Evolutionary conservation across 2,797 vertebrate species (phyloP).

Genomic region (Parotocinclus haroldoi): DNA sequence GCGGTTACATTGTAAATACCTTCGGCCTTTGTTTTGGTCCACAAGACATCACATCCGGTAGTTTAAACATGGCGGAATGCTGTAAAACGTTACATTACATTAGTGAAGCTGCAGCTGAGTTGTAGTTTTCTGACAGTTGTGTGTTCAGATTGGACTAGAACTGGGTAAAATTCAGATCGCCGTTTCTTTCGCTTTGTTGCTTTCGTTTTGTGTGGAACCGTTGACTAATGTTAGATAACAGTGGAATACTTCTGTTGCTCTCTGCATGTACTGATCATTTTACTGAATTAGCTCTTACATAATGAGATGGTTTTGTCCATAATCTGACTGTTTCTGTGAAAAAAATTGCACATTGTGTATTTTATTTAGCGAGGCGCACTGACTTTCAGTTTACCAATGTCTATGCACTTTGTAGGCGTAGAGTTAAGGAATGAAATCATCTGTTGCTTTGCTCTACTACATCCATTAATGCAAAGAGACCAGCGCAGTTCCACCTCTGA

Average conservation of each 20-base stretch:
- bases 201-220: not conserved
- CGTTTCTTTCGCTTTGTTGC: not conserved
- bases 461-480: too few relatives aligned
- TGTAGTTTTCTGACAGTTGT: constrained; percentile 13
- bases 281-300: too few relatives aligned
- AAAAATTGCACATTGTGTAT: too few relatives aligned
- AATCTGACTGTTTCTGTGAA: too few relatives aligned
- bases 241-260: not conserved
- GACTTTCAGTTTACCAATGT: too few relatives aligned
- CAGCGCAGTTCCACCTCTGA: too few relatives aligned
- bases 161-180: constrained; percentile 11
- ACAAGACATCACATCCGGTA: constrained; percentile 36
- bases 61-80: constrained; percentile 52
- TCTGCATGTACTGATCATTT: not conserved
- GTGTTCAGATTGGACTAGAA: not conserved
- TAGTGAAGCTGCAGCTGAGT: constrained; percentile 3
- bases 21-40: constrained; percentile 6
- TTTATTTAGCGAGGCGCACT: too few relatives aligned
- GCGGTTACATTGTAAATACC: not conserved
- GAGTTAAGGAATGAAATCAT: too few relatives aligned
- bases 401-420: too few relatives aligned
- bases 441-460: too few relatives aligned
- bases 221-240: not conserved
- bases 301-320: too few relatives aligned
- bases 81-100: not conserved